A percentile compares a stretch with the other conserved stretches of the same genome.
phyloP scores from a whole-genome alignment of 2,113 vertebrate genomes.

The Apus apus region DNA sequence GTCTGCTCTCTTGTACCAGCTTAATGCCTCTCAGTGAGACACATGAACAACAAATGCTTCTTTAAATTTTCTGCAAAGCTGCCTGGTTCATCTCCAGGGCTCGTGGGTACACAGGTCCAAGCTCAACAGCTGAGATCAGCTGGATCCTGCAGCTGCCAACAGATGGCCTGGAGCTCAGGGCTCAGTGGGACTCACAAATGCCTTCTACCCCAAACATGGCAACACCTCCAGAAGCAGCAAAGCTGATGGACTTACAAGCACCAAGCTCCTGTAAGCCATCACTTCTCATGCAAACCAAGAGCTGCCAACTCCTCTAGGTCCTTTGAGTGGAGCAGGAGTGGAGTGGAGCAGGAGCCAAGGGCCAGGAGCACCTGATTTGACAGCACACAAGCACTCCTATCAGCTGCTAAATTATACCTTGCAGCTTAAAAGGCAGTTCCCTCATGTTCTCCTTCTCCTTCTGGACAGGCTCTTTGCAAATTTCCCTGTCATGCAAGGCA shows the following conservation, averaged over 20 bases:
- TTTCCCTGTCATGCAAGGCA: neutral
- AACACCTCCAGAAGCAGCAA: fast-evolving
- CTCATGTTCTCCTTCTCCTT: neutral
- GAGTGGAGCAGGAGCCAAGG: neutral
- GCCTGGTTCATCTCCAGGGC: neutral
- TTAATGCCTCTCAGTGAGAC: neutral
- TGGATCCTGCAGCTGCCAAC: neutral
- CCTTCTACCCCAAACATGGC: neutral
- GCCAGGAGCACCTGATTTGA: neutral
- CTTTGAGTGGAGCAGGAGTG: neutral
- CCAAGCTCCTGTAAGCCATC: neutral
- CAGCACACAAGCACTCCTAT: neutral
- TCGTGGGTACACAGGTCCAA: neutral
- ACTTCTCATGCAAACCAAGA: neutral
- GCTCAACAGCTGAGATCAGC: neutral
- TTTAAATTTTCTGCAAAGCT: neutral
- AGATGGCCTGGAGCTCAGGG: neutral
- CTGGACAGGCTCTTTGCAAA: neutral
- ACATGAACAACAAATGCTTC: neutral
- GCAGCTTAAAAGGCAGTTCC: neutral
- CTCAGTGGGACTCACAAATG: neutral
- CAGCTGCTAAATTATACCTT: neutral
- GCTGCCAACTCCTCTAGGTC: neutral
- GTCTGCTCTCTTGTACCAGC: neutral
- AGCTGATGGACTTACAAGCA: neutral